Evolutionary conservation across 2,797 vertebrate species (phyloP), one percentile per base, ranked within the genome.

Genomic region (Microctenopoma steveboyesi): DNA sequence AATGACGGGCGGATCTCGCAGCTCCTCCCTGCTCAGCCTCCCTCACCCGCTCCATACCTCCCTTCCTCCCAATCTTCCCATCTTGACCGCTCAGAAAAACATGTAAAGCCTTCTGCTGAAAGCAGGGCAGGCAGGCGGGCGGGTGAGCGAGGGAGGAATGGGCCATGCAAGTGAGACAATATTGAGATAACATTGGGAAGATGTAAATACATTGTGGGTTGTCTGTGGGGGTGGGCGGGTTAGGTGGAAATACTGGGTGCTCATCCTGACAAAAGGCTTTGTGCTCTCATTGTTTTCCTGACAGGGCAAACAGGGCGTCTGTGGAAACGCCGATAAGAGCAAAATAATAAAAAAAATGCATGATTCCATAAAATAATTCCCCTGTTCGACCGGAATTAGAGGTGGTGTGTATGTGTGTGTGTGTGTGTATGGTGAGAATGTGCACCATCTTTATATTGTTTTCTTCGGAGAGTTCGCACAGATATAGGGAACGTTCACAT

Each of bases 241-340:
- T 46, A 76, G 61, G 68, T 72, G 73, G 70, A 62, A 69, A 81
- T 58, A 61, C 52, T 60, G 72, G 71, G 66, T 82, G 18, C 75
- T 76, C 30, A 18, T 87, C 64, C 62, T 60, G 49, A 87, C 86
- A 87, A 90, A 90, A 91, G 79, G 78, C 75, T 84, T 65, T 68
- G 74, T 83, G 79, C 76, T 80, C 45, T 69, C 79, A 86, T 88
- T 86, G 86, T 93, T 87, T 86, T 78, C 71, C 69, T 86, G 81
- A 72, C 81, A 90, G 85, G 80, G 74, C 69, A 68, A 84, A 64
- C 76, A 53, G 70, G 49, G 75, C 60, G 83, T 85, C 89, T 87
- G 86, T 33, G 57, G 69, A 80, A 74, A 70, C 68, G 59, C 59
- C 40, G 84, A 90, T 90, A 92, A 91, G 79, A 88, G 75, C 33